Evolutionary conservation across 2,113 vertebrate genomes (phyloP), one percentile per base, ranked within the genome.

Genomic region (Vicugna pacos): DNA sequence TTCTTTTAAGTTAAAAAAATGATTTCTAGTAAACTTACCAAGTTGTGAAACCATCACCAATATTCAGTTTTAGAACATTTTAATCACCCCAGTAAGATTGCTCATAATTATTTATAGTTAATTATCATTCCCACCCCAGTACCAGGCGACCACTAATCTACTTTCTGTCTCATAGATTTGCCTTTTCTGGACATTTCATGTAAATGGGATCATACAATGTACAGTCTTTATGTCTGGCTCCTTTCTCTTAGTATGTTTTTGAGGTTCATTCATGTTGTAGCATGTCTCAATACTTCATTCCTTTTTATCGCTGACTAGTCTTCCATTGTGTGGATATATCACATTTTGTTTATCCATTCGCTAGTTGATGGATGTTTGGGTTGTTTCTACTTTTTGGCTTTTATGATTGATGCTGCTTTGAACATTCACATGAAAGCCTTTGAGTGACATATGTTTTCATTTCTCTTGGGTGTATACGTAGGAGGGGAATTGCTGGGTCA

Each of bases 401-500:
- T 87, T 70, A 42, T 38, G 35, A 77, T 54, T 69, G 54, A 50
- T 64, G 24, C 54, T 54, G 8, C 46, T 69, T 7, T 32, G 19
- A 60, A 79, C 38, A 84, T 81, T 89, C 46, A 82, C 5, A 12
- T 69, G 52, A 35, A 62, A 86, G 60, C n/a, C 30, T 94, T 26
- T 96, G 62, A 79, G 64, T 94, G 62, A 69, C 30, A 16, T 48
- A 72, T 26, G 4, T 26, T 77, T 93, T 89, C 12, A 12, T 92
- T 97, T 91, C 52, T 80, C 52, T 75, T 89, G 58, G 26, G 35
- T 54, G 42, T 73, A 26, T 86, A n/a, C 8, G 8, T 56, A 56
- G 67, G 46, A 95, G 14, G 93, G 42, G 65, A 95, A 86, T 42
- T 93, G 9, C 35, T 80, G 46, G 38, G 28, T 91, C 72, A 88